Conservation (phyloP, 2,113 vertebrate species). For the Suricata suricatta region DNA sequence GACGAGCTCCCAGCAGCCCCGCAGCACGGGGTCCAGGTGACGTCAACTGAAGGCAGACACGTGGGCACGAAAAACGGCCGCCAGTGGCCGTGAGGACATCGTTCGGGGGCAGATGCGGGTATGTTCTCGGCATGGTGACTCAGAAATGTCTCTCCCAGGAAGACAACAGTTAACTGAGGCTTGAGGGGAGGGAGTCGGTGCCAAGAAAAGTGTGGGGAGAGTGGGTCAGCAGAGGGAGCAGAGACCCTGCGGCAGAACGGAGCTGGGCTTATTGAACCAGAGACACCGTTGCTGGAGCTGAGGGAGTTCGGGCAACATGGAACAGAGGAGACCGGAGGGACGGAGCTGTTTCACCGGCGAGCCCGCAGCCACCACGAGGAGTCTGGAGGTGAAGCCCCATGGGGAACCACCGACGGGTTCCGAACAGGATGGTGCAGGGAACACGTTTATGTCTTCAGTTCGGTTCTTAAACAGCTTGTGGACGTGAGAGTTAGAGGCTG, state of each 20-base stretch:
- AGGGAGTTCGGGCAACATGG: accelerated
- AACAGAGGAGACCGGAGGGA: no score
- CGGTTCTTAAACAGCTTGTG: not conserved
- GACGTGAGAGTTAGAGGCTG: not conserved
- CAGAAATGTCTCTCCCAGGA: not conserved
- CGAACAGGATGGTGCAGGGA: not conserved
- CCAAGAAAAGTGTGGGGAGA: not conserved
- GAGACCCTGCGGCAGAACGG: not conserved
- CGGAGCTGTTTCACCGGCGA: accelerated
- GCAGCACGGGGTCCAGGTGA: not conserved
- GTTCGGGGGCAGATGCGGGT: no score
- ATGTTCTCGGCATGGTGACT: not conserved
- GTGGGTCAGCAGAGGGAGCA: not conserved
- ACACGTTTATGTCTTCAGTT: not conserved
- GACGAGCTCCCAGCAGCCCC: no score
- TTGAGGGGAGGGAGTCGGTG: not conserved
- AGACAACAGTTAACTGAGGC: no score
- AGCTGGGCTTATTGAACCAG: not conserved
- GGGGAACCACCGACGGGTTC: not conserved
- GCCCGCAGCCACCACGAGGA: accelerated
- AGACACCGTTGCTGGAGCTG: not conserved
- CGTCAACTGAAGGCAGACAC: not conserved
- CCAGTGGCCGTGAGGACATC: not conserved
- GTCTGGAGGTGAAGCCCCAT: not conserved
- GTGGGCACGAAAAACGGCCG: accelerated